Conservation (phyloP, 2,797 vertebrate genomes). For the Columba guinea region DNA sequence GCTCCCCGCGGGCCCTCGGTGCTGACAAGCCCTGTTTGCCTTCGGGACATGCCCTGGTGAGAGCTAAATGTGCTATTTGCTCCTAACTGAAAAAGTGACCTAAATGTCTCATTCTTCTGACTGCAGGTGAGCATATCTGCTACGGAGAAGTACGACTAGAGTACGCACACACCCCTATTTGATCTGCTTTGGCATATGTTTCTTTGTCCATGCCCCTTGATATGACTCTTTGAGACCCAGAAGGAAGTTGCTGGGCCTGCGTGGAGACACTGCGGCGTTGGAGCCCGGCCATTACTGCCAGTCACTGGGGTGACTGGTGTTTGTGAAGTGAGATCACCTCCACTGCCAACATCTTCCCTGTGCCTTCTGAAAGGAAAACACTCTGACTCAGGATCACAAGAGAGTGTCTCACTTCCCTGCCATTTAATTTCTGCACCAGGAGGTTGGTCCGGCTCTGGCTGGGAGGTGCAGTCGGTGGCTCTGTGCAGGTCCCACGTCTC, state of each 20-base stretch:
- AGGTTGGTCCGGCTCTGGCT: neutral
- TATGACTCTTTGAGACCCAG: neutral
- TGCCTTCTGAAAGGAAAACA: neutral
- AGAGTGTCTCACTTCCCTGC: neutral
- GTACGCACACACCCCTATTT: neutral
- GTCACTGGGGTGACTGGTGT: neutral
- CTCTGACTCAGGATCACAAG: neutral
- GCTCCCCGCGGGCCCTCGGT: fast-evolving
- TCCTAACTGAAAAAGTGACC: neutral
- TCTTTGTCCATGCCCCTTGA: neutral
- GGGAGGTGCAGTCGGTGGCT: neutral
- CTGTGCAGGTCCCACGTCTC: neutral
- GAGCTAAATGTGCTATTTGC: neutral
- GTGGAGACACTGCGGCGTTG: fast-evolving
- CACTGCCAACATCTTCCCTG: neutral
- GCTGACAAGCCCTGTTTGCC: neutral
- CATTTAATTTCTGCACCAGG: neutral
- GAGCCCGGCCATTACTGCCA: neutral
- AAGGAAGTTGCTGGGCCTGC: neutral
- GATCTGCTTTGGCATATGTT: neutral
- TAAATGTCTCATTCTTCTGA: neutral
- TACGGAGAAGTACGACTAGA: neutral
- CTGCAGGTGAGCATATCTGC: neutral
- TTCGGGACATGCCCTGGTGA: neutral
- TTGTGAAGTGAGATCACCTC: conserved; percentile 6